A percentile compares a stretch with the other conserved stretches of the same genome.
Evolutionary conservation across 2,113 vertebrate species (phyloP).

Genomic region (Motacilla tschutschensis): DNA sequence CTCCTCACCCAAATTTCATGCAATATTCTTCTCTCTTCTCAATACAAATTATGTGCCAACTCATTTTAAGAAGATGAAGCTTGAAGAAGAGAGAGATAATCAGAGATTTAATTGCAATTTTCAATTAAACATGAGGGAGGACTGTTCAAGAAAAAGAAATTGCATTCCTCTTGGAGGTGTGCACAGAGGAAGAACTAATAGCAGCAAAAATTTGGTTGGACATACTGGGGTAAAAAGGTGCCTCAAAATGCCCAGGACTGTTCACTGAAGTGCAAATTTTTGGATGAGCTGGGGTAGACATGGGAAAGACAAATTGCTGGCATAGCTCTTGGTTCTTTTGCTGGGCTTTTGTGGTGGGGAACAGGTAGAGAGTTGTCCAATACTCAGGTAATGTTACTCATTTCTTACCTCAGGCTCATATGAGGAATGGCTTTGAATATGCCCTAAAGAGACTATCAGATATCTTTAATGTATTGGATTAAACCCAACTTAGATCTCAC

Average conservation of each 20-base stretch:
- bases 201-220: neutral
- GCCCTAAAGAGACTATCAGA: neutral
- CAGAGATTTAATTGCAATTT: neutral
- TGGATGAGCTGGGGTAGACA: neutral
- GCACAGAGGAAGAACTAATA: neutral
- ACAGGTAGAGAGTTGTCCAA: neutral
- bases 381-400: neutral
- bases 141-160: neutral
- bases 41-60: rapidly evolving
- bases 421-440: neutral
- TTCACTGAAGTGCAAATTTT: neutral
- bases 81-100: neutral
- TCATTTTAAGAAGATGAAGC: neutral
- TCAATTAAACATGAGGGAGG: neutral
- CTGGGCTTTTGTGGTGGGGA: neutral
- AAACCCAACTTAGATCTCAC: neutral
- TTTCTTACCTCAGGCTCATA: neutral
- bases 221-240: rapidly evolving
- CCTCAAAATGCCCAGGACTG: too few species aligned
- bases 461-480: neutral
- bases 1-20: neutral
- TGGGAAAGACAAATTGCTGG: neutral
- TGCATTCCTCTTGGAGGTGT: neutral
- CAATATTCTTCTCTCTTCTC: neutral
- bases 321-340: neutral